Base-by-base conservation (phyloP, 2,888 invertebrate species). In the Agrotis clavis region DNA sequence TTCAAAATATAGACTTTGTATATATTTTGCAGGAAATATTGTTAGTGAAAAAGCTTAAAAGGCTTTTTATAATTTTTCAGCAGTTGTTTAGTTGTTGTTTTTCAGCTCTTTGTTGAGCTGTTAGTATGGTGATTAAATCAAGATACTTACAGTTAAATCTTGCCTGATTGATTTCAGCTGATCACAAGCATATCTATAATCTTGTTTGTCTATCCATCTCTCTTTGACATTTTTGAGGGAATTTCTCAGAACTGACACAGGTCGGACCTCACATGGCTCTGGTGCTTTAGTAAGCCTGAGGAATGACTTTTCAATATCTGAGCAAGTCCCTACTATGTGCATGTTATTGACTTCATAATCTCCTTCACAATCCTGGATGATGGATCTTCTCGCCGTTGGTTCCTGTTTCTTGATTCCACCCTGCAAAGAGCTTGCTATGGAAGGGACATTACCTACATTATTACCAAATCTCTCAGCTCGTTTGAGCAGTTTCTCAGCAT, bases 121-220 rank as follows among this genome's bases (percentile, higher is more conserved):
- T 35, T 35, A 35, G 7, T 35, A 35, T 35, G 35, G 35, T 35
- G 35, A 35, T 35, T 35, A 6, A 35, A 35, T 35, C 56, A 60
- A 56, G 11, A 72, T 64, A 87, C 97, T 97, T 94, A 99, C 99
- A 79, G 99, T 99, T 87, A 99, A 97, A 97, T 99, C 99, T 96
- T 99, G 99, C 86, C 99, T 97, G 85, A 99, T 99, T 13, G 99
- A 99, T 95, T 99, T 99, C 72, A 99, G 97, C 95, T 99, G 99
- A 97, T 99, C 99, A 96, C 99, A 99, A 75, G 99, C 98, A 96
- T 99, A 99, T 94, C 97, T 98, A 95, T 99, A 99, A 96, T 99
- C 99, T 90, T 98, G 98, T 89, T 98, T 98, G 71, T 97, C 97
- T 82, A 98, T 97, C 99, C 99, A 99, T 88, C 98, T 98, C 60